Evolutionary conservation across 2,888 invertebrate genomes (phyloP), one percentile per base, ranked within the genome.

Genomic region (Drosophila histrio): DNA sequence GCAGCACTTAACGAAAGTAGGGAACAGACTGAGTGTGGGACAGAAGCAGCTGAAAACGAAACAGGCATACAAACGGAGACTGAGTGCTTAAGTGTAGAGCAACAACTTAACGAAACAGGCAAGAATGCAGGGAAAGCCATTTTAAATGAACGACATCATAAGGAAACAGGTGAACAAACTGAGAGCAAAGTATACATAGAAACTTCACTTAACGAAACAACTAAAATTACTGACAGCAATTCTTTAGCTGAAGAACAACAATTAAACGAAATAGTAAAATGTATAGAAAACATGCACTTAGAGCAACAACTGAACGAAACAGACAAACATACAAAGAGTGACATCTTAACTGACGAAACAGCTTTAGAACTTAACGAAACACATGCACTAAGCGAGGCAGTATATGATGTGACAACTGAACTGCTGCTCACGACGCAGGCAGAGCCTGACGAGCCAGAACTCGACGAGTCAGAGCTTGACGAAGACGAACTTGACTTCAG

Each of bases 361-460:
- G 7, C 22, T 17, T 19, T 58, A 8, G 59, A 69, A 50, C 62
- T 71, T 5, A 52, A 74, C 50, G 78, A 72, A 60, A 67, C 58
- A 17, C 21, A 53, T 1, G 58, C 61, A 4, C 32, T 80, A 17
- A 83, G 70, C n/a, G 44, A 68, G 24, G 75, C 73, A 32, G 73
- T 83, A 0, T 83, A 69, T 38, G 68, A 78, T 11, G 2, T 75
- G 7, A 30, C 61, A 2, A 68, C 58, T 21, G 83, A 74, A 44
- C 13, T 57, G 0, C 9, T 72, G 3, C 39, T 26, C 26, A 28
- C 46, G 44, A 64, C 30, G 75, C 36, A 75, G 22, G 36, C 44
- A 4, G 36, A 39, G 15, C 47, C 65, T 0, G 52, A 52, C 3
- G 41, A 46, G 22, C 19, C 26, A 3, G 41, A 36, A 9, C 28